Percentiles rank a stretch among this genome's conserved stretches.
These are phyloP conservation scores for Brachionus koreanus DNA, from an alignment of 1,140 invertebrate genomes.

Conservation along the genomic window DNA sequence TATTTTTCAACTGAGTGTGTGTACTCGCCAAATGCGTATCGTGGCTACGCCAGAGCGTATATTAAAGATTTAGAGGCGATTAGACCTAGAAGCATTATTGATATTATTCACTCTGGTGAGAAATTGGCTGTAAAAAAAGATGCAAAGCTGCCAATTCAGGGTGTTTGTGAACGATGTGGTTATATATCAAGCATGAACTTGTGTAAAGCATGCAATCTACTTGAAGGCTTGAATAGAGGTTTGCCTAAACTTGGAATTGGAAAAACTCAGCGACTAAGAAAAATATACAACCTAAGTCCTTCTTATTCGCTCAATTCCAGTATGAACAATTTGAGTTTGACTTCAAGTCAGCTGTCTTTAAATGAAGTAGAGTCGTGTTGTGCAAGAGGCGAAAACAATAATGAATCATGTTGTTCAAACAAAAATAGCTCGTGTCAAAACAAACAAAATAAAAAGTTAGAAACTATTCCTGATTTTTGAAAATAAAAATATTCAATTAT, in stretches of 20 bases:
- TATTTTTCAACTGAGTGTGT: slow-evolving; percentile 99
- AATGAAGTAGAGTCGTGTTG: slow-evolving; percentile 8
- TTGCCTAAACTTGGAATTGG: slow-evolving; percentile 64
- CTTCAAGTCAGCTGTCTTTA: neutral
- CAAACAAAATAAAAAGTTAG: neutral
- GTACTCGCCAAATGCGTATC: slow-evolving; percentile 95
- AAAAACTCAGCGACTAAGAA: slow-evolving; percentile 36
- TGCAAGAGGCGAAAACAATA: neutral
- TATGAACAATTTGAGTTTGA: slow-evolving; percentile 12
- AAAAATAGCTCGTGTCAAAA: neutral
- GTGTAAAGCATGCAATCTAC: slow-evolving; percentile 91
- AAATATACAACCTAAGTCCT: slow-evolving; percentile 28
- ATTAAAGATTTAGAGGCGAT: slow-evolving; percentile 95
- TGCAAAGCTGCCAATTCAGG: slow-evolving; percentile 74
- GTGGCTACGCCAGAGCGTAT: slow-evolving; percentile 83
- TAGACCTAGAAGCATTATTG: slow-evolving; percentile 81
- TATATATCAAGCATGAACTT: slow-evolving; percentile 92
- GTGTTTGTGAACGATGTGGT: slow-evolving; percentile 74
- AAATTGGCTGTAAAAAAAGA: slow-evolving; percentile 67
- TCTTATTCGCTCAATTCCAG: slow-evolving; percentile 41
- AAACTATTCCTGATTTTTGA: slow-evolving; percentile 1
- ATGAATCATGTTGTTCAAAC: neutral
- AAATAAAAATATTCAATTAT: neutral
- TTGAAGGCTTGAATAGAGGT: slow-evolving; percentile 91
- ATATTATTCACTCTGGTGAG: slow-evolving; percentile 46